phyloP scores from a whole-genome alignment of 2,888 invertebrate species.

The Platycheirus rosarum region DNA sequence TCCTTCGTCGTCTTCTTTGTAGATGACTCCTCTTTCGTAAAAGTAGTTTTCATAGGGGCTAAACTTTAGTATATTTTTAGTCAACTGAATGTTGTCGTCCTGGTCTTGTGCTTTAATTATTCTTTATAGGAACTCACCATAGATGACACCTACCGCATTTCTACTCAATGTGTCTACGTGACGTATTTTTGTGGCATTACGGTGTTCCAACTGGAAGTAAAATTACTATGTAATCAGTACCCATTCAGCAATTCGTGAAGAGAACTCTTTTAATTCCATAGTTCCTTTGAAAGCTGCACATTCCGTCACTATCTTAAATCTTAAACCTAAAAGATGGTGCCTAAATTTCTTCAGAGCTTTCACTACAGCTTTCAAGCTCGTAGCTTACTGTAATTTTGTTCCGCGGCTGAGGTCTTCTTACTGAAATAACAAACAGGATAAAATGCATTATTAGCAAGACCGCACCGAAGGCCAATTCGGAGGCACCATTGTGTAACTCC shows the following conservation, averaged over 20 bases:
- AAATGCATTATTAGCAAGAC: constrained; percentile 9
- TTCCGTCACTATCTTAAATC: too few relatives aligned
- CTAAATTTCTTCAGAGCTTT: too few relatives aligned
- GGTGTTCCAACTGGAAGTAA: constrained; percentile 57
- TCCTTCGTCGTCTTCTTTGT: background rate
- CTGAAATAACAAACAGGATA: constrained; percentile 15
- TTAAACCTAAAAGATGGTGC: too few relatives aligned
- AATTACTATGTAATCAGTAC: constrained; percentile 74
- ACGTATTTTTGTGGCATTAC: constrained; percentile 52
- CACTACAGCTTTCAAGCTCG: background rate
- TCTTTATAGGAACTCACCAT: background rate
- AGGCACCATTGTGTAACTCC: constrained; percentile 21
- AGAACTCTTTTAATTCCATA: constrained; percentile 76
- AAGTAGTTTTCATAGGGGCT: background rate
- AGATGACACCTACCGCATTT: background rate
- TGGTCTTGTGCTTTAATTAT: background rate
- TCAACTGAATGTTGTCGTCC: background rate
- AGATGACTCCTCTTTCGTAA: background rate
- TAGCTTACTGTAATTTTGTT: background rate
- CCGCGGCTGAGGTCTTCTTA: too few relatives aligned
- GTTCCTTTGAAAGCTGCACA: constrained; percentile 59
- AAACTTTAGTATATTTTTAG: background rate
- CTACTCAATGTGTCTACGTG: constrained; percentile 42
- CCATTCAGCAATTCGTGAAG: too few relatives aligned
- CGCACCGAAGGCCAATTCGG: constrained; percentile 22